Percentiles rank a stretch among this genome's conserved stretches.
These are phyloP conservation scores for Phaenicophaeus curvirostris DNA, from an alignment of 2,797 vertebrate species.

Conservation along the genomic window DNA sequence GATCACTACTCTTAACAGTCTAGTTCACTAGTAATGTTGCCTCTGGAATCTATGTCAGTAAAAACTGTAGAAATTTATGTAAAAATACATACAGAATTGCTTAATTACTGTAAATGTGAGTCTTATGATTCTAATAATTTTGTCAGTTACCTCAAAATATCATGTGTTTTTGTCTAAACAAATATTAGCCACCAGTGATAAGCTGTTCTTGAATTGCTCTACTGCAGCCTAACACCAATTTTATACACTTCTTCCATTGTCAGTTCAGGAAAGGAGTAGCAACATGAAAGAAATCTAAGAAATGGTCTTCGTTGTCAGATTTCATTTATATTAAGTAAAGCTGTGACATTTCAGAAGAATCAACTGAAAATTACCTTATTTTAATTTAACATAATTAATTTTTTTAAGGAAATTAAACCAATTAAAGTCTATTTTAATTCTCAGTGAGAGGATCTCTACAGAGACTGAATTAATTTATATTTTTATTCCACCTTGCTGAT, in stretches of 20 bases:
- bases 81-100: neutral
- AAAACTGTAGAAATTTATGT: neutral
- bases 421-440: constrained; percentile 4
- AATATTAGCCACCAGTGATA: neutral
- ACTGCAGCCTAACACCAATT: neutral
- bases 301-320: neutral
- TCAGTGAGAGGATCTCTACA: neutral
- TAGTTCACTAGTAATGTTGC: neutral
- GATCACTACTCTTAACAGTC: neutral
- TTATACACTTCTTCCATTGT: neutral
- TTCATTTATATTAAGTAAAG: constrained; percentile 7
- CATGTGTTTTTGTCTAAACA: neutral
- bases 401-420: constrained; percentile 17
- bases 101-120: neutral
- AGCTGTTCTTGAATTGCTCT: neutral
- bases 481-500: neutral
- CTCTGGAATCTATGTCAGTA: neutral
- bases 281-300: neutral
- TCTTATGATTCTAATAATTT: neutral
- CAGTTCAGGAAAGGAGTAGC: neutral
- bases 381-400: constrained; percentile 6
- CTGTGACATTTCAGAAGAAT: neutral
- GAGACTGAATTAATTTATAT: constrained; percentile 14
- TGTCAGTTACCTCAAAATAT: neutral
- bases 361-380: neutral